Base-by-base conservation (phyloP, 1,140 invertebrate genomes). In the Triops cancriformis region DNA sequence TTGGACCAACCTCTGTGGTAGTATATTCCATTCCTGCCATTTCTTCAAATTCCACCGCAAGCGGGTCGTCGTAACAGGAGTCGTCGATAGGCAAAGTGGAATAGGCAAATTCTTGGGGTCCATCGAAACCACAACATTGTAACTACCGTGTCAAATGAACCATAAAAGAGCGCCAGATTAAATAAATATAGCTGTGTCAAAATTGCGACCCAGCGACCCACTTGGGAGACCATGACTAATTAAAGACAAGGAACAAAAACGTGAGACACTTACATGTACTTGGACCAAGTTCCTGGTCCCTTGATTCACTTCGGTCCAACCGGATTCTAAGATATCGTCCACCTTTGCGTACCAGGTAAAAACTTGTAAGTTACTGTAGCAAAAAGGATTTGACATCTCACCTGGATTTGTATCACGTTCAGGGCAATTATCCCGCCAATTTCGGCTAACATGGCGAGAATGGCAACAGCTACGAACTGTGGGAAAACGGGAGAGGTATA, bases 301-400 rank as follows among this genome's bases (percentile, higher is more conserved):
- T 82, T 85, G 84, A 79, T 86, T 86, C 12, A 86, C 81, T 81
- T 86, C 85, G n/a, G 82, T 81, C 86, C 86, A 86, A 10, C 83
- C 83, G 77, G 83, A 83, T 51, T 84, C 80, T 10, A 86, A 80
- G 73, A 86, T 82, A 79, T 86, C 84, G 42, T 83, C 83, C 80
- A 84, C 79, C 85, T 86, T 78, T 2, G 81, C 31, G 31, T 37
- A 7, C 31, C 82, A 79, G 76, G 27, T 80, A 18, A 26, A 80
- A 45, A 76, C 43, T 73, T 51, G 41, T 73, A 73, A 12, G 75
- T 41, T 79, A 73, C 73, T 76, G 45, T 28, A 77, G 31, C 14
- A 79, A 76, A 51, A 23, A 73, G 0, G 28, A 28, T 78, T 45
- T 27, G 9, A 11, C 18, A 41, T 78, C 80, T 81, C 79, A 85